phyloP scores from a whole-genome alignment of 1,140 invertebrate species.

The Linepithema humile region DNA sequence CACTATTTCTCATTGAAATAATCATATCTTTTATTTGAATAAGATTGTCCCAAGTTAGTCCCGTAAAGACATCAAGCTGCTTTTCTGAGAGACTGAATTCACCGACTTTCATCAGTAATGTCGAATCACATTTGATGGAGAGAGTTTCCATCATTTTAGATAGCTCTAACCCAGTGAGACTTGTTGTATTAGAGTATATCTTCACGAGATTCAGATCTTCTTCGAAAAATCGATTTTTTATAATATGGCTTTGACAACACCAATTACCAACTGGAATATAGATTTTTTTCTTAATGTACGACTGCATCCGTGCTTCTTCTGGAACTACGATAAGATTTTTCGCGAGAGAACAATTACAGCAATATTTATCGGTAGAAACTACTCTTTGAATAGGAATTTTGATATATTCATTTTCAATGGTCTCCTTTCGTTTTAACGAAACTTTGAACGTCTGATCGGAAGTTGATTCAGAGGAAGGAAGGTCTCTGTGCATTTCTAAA shows the following conservation, averaged over 20 bases:
- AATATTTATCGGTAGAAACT: not conserved
- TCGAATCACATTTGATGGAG: slow-evolving; percentile 4
- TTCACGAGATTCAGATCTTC: not conserved
- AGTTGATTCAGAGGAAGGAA: no score
- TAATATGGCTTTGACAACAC: slow-evolving; percentile 46
- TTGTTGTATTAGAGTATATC: not conserved
- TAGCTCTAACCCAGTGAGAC: not conserved
- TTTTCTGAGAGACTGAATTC: slow-evolving; percentile 61
- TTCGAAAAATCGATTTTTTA: slow-evolving; percentile 51
- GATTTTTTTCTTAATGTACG: not conserved
- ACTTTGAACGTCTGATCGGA: not conserved
- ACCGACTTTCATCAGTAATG: slow-evolving; percentile 58
- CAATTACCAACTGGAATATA: slow-evolving; percentile 42
- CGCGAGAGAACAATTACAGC: not conserved
- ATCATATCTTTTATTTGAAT: not conserved
- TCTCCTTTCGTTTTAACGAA: not conserved
- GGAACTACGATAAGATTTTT: not conserved
- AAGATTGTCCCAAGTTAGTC: slow-evolving; percentile 32
- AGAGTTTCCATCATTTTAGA: not conserved
- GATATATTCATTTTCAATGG: not conserved
- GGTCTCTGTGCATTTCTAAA: no score
- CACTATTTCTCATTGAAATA: not conserved
- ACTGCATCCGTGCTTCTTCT: not conserved
- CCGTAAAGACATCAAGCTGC: slow-evolving; percentile 61
- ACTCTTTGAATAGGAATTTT: not conserved